These are phyloP conservation scores for Varanus salvator DNA, from an alignment of 2,113 vertebrate genomes.

Conservation along the genomic window DNA sequence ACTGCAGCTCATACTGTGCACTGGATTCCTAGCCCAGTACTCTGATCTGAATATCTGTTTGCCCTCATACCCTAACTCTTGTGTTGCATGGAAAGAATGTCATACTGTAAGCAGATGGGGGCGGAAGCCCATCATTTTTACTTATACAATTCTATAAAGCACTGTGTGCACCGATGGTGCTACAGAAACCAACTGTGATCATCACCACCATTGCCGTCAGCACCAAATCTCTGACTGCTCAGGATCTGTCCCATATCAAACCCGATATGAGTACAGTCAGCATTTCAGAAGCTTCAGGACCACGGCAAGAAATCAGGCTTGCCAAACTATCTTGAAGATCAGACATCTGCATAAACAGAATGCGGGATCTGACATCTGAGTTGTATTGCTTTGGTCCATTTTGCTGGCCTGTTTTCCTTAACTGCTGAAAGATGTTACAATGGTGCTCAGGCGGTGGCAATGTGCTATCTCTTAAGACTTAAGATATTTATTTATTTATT, in stretches of 20 bases:
- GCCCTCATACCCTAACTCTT: not conserved
- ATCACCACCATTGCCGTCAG: not conserved
- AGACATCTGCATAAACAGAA: not conserved
- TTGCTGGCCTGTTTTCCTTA: not conserved
- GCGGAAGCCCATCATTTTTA: not conserved
- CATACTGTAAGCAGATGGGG: not conserved
- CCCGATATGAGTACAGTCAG: slow-evolving; percentile 34
- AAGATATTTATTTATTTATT: no score
- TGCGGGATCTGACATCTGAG: slow-evolving; percentile 26
- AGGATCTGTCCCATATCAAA: not conserved
- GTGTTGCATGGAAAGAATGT: not conserved
- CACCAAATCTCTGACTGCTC: slow-evolving; percentile 26
- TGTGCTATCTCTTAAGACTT: not conserved
- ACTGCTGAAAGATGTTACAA: not conserved
- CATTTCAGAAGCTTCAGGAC: not conserved
- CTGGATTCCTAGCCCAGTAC: not conserved
- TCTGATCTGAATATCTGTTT: not conserved
- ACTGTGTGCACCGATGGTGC: not conserved
- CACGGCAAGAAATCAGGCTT: slow-evolving; percentile 47
- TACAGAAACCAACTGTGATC: not conserved
- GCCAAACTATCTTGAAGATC: not conserved
- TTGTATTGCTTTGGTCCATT: not conserved
- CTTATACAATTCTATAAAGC: not conserved
- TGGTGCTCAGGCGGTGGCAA: not conserved
- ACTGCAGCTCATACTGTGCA: not conserved